These are phyloP conservation scores for Hirundo rustica DNA, from an alignment of 2,797 vertebrate genomes.

Conservation along the genomic window DNA sequence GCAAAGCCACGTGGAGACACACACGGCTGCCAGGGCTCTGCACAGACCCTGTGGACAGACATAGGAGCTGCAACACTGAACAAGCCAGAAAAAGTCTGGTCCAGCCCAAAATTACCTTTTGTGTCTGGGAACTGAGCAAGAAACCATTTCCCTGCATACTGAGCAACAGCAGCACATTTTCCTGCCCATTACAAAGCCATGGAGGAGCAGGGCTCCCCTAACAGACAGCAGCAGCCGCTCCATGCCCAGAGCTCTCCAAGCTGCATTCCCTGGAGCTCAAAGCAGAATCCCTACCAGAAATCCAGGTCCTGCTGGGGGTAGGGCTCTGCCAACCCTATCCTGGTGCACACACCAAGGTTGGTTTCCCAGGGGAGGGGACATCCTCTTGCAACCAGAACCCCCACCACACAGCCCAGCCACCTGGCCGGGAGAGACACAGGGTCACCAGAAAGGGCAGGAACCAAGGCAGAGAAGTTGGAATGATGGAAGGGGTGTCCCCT, in stretches of 20 bases:
- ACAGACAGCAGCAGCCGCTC: background rate
- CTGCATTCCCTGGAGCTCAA: background rate
- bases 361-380: background rate
- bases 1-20: background rate
- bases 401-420: background rate
- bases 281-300: background rate
- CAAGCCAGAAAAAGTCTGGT: background rate
- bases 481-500: fast-evolving
- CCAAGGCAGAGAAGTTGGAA: fast-evolving
- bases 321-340: background rate
- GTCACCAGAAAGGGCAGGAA: fast-evolving
- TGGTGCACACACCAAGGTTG: background rate
- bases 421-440: background rate
- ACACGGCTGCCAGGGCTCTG: background rate
- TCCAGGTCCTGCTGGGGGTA: background rate
- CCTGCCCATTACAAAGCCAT: fast-evolving
- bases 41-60: background rate
- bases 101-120: background rate
- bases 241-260: background rate
- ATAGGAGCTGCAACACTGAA: background rate
- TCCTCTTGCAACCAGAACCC: background rate
- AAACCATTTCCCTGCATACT: fast-evolving
- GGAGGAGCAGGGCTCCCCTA: background rate
- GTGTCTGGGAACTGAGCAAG: background rate
- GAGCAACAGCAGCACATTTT: background rate